Conservation (phyloP, 2,113 vertebrate species). For the Nothocercus julius region DNA sequence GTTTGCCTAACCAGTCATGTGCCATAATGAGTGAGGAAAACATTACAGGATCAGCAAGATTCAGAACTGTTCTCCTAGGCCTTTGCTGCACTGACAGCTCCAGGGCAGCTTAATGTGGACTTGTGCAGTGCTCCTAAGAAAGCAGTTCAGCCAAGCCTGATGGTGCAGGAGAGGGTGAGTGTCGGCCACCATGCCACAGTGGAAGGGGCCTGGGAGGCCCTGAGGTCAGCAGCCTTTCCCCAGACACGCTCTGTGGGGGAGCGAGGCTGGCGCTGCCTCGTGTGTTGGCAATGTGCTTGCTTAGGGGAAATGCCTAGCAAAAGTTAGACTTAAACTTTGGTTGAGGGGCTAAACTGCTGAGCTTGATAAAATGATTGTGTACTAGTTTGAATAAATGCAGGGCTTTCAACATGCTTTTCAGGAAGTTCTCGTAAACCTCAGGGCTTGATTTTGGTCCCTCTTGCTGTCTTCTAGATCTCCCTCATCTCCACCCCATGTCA, state of each 20-base stretch:
- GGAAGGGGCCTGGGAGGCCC: not conserved
- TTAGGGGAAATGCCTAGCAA: not conserved
- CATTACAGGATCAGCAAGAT: rapidly evolving
- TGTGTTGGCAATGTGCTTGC: not conserved
- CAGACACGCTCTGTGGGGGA: not conserved
- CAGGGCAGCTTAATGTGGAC: not conserved
- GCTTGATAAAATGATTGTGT: constrained; percentile 46
- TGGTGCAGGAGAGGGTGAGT: not conserved
- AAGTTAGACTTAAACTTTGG: constrained; percentile 26
- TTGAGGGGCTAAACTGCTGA: constrained; percentile 37
- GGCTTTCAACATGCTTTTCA: constrained; percentile 57
- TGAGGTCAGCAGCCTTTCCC: not conserved
- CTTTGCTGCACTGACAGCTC: not conserved
- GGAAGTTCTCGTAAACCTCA: constrained; percentile 63
- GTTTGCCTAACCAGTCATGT: not conserved
- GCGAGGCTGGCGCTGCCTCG: not conserved
- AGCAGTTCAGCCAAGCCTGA: not conserved
- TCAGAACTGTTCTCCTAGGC: not conserved
- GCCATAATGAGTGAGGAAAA: not conserved
- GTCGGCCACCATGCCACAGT: not conserved
- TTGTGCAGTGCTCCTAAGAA: not conserved
- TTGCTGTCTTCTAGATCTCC: constrained; percentile 68
- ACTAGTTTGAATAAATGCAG: constrained; percentile 67
- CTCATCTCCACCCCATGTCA: not conserved
- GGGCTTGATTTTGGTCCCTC: constrained; percentile 28